Evolutionary conservation across 2,888 invertebrate genomes (phyloP).

Genomic region (Tinea trinotella): DNA sequence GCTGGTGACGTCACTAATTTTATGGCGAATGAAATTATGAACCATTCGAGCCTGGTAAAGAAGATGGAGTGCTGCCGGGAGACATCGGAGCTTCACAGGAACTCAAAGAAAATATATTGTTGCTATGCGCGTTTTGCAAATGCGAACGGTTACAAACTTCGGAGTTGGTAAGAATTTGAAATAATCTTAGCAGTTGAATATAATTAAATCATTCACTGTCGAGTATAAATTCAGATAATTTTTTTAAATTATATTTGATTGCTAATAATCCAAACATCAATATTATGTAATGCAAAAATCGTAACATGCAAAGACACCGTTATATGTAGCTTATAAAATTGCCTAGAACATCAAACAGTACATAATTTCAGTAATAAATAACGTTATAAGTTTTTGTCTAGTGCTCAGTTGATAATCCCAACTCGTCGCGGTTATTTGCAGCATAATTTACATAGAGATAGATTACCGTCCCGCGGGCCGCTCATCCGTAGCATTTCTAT

Average conservation of each 20-base stretch:
- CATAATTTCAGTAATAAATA: too few relatives aligned
- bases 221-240: too few relatives aligned
- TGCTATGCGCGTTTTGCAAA: not conserved
- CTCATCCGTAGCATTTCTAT: constrained; percentile 71
- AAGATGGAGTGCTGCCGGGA: not conserved
- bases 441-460: constrained; percentile 72
- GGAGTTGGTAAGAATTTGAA: too few relatives aligned
- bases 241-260: too few relatives aligned
- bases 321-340: too few relatives aligned
- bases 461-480: constrained; percentile 61
- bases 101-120: not conserved
- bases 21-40: not conserved
- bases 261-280: too few relatives aligned
- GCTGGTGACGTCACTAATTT: not conserved
- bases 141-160: not conserved
- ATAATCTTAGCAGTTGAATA: too few relatives aligned
- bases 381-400: too few relatives aligned
- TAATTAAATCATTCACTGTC: too few relatives aligned
- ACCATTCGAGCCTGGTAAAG: not conserved
- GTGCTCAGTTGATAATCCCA: constrained; percentile 40
- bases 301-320: too few relatives aligned
- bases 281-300: too few relatives aligned
- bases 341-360: too few relatives aligned
- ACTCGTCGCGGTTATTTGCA: constrained; percentile 50
- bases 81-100: not conserved